These are phyloP conservation scores for Atta texana DNA, from an alignment of 1,140 invertebrate species.

Conservation along the genomic window DNA sequence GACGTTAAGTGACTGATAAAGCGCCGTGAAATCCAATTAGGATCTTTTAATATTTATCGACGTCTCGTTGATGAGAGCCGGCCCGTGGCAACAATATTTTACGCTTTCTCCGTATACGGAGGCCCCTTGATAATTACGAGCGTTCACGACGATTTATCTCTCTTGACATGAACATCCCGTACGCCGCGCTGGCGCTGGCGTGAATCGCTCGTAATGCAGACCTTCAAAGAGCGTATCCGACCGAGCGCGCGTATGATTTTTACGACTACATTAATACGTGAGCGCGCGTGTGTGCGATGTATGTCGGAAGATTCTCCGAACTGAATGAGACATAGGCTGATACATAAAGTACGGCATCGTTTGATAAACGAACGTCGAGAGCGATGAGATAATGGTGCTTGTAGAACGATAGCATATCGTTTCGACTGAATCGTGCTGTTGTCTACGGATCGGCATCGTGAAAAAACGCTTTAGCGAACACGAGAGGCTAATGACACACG, in stretches of 20 bases:
- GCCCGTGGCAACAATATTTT: slow-evolving; percentile 59
- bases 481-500: slow-evolving; percentile 5
- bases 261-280: slow-evolving; percentile 39
- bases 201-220: slow-evolving; percentile 46
- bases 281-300: not conserved
- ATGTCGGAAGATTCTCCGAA: slow-evolving; percentile 64
- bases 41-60: slow-evolving; percentile 78
- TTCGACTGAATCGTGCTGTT: slow-evolving; percentile 68
- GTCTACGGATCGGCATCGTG: slow-evolving; percentile 44
- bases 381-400: slow-evolving; percentile 66
- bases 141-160: slow-evolving; percentile 70
- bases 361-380: slow-evolving; percentile 71
- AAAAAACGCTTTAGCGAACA: slow-evolving; percentile 54
- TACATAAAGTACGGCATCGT: slow-evolving; percentile 66
- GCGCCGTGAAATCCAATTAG: slow-evolving; percentile 77
- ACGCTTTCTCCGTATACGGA: slow-evolving; percentile 56
- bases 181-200: slow-evolving; percentile 6
- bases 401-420: slow-evolving; percentile 64
- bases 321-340: slow-evolving; percentile 53
- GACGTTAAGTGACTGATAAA: slow-evolving; percentile 78
- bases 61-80: slow-evolving; percentile 56
- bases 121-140: slow-evolving; percentile 65
- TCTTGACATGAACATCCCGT: slow-evolving; percentile 58
- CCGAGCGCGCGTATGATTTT: slow-evolving; percentile 28
- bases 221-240: slow-evolving; percentile 47